These are phyloP conservation scores for Paedocypris micromegethes DNA, from an alignment of 2,797 vertebrate genomes.

Conservation along the genomic window DNA sequence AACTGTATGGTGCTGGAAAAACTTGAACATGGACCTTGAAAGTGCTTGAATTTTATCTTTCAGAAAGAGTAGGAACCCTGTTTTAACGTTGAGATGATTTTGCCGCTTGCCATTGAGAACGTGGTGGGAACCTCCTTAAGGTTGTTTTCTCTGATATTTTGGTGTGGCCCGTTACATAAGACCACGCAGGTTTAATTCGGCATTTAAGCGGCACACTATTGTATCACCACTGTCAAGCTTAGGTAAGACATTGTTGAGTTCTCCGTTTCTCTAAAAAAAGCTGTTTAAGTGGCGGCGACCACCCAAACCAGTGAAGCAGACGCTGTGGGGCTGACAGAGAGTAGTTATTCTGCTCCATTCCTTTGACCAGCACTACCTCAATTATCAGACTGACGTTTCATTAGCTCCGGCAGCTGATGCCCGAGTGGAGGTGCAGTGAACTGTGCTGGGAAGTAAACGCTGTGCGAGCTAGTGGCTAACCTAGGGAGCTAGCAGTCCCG, in stretches of 20 bases:
- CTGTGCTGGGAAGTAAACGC: slow-evolving; percentile 44
- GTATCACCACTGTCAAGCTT: slow-evolving; percentile 25
- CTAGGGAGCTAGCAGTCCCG: slow-evolving; percentile 6
- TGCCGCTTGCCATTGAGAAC: too few relatives aligned
- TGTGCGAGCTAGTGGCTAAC: background rate
- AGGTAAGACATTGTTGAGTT: slow-evolving; percentile 31
- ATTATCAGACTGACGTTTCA: slow-evolving; percentile 78
- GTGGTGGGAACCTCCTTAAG: too few relatives aligned
- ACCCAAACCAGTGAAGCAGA: slow-evolving; percentile 14
- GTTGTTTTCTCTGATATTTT: too few relatives aligned
- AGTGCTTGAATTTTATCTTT: too few relatives aligned
- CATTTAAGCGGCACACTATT: slow-evolving; percentile 8
- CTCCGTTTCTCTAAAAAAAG: slow-evolving; percentile 14
- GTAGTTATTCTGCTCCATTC: slow-evolving; percentile 60
- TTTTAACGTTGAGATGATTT: too few relatives aligned
- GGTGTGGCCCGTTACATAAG: too few relatives aligned
- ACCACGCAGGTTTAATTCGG: background rate
- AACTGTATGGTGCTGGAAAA: too few relatives aligned
- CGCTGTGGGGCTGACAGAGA: slow-evolving; percentile 20
- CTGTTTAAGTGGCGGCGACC: slow-evolving; percentile 26
- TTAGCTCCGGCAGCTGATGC: slow-evolving; percentile 76
- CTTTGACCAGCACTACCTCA: slow-evolving; percentile 60
- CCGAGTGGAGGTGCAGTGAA: slow-evolving; percentile 65
- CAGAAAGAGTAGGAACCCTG: too few relatives aligned
- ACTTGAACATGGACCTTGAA: too few relatives aligned